These are phyloP conservation scores for Drosophila ezoana DNA, from an alignment of 2,888 invertebrate species.

Conservation along the genomic window DNA sequence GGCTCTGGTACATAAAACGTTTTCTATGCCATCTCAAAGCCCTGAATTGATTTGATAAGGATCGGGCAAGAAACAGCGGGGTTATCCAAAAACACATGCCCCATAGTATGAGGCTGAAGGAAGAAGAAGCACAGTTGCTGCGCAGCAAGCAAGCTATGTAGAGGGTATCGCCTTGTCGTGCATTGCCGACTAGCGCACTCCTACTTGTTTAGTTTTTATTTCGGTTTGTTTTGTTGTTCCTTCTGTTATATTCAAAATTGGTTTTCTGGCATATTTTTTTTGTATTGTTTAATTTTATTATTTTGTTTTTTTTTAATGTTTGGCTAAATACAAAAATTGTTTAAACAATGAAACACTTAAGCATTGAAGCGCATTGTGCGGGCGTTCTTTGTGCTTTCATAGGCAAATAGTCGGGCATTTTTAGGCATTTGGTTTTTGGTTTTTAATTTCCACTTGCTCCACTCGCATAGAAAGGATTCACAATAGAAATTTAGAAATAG, in stretches of 20 bases:
- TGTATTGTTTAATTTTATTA: background rate
- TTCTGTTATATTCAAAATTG: conserved; percentile 8
- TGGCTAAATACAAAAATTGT: conserved; percentile 50
- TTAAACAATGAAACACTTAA: conserved; percentile 58
- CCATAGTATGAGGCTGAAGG: no score
- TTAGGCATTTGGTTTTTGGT: conserved; percentile 5
- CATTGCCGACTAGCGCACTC: no score
- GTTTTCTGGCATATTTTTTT: conserved; percentile 6
- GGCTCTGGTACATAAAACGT: no score
- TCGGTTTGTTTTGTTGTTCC: background rate
- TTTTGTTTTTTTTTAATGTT: conserved; percentile 27
- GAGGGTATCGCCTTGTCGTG: no score
- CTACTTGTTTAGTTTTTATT: conserved; percentile 10
- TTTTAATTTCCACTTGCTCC: conserved; percentile 5
- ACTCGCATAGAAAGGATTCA: background rate
- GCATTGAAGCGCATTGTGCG: conserved; percentile 31
- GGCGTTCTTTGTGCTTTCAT: conserved; percentile 13
- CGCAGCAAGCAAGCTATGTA: no score
- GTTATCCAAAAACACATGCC: no score
- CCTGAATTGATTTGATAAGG: no score
- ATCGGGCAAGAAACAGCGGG: no score
- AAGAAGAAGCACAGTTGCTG: no score
- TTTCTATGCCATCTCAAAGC: no score
- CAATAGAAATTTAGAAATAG: no score
- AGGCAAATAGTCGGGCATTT: conserved; percentile 37